Percentiles rank a stretch among this genome's conserved stretches.
These are phyloP conservation scores for Scomber japonicus DNA, from an alignment of 2,113 vertebrate species.

Conservation along the genomic window DNA sequence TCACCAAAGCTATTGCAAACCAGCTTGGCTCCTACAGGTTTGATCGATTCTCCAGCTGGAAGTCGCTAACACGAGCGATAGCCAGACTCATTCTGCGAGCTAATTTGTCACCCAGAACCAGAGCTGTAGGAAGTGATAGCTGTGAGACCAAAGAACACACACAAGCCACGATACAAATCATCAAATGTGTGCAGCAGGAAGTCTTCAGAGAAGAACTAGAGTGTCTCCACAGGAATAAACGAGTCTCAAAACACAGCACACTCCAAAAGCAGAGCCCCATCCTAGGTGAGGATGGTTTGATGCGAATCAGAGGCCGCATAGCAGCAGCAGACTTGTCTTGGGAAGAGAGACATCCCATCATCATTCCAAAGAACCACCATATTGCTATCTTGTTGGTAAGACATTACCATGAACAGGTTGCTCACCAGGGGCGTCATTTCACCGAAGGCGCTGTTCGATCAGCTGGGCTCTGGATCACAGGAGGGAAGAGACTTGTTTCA, in stretches of 20 bases:
- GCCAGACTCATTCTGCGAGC: too few species aligned
- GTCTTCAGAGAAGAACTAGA: too few species aligned
- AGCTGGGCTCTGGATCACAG: not conserved
- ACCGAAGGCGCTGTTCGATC: not conserved
- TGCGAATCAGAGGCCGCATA: constrained; percentile 1
- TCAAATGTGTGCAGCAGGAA: too few species aligned
- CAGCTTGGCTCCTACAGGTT: too few species aligned
- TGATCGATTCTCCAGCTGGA: too few species aligned
- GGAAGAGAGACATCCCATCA: constrained; percentile 5
- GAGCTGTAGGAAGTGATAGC: not conserved
- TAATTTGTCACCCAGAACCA: too few species aligned
- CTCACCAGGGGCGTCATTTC: constrained; percentile 2
- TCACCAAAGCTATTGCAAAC: too few species aligned
- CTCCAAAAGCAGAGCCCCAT: too few species aligned
- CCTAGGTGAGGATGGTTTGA: not conserved
- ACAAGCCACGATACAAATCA: too few species aligned
- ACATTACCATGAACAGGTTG: constrained; percentile 18
- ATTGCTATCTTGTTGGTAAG: not conserved
- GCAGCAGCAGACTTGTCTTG: not conserved
- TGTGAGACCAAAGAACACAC: not conserved
- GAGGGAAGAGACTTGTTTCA: not conserved
- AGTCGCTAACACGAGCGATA: too few species aligned
- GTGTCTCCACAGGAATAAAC: too few species aligned
- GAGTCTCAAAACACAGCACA: too few species aligned
- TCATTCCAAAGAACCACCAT: not conserved